Conservation (phyloP, 2,888 invertebrate species). For the Sinelater perroti region DNA sequence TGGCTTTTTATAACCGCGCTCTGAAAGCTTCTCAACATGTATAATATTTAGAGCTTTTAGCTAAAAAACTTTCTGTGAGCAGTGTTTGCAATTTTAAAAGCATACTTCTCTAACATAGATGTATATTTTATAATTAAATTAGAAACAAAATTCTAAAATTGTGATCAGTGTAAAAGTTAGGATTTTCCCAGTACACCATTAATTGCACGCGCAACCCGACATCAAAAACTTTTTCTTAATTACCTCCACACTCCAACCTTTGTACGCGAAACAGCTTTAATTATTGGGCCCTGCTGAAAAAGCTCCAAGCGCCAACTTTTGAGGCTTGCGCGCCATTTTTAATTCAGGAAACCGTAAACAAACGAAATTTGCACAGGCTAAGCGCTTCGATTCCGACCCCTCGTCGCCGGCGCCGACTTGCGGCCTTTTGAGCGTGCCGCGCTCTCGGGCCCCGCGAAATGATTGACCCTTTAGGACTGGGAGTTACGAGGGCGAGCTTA, state of each 20-base stretch:
- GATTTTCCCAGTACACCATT: conserved; percentile 10
- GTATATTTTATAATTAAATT: no score
- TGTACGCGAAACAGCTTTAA: conserved; percentile 16
- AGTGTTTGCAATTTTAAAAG: no score
- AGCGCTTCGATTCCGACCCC: neutral
- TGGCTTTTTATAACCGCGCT: neutral
- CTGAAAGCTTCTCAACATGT: no score
- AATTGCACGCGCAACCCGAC: conserved; percentile 11
- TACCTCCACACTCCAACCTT: conserved; percentile 9
- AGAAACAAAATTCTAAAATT: no score
- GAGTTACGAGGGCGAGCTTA: neutral
- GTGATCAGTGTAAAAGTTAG: neutral
- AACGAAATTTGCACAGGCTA: neutral
- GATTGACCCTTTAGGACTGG: neutral
- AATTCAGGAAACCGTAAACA: neutral
- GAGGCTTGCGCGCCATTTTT: neutral
- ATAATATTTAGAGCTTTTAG: no score
- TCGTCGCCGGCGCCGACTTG: neutral
- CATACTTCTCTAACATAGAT: no score
- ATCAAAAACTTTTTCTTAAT: conserved; percentile 27
- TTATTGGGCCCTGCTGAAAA: neutral
- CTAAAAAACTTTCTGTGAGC: no score
- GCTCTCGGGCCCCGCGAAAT: neutral
- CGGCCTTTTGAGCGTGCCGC: neutral
- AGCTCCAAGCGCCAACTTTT: neutral